Evolutionary conservation across 1,140 invertebrate genomes (phyloP), one percentile per base, ranked within the genome.

Genomic region (Drosophila ohnishii): DNA sequence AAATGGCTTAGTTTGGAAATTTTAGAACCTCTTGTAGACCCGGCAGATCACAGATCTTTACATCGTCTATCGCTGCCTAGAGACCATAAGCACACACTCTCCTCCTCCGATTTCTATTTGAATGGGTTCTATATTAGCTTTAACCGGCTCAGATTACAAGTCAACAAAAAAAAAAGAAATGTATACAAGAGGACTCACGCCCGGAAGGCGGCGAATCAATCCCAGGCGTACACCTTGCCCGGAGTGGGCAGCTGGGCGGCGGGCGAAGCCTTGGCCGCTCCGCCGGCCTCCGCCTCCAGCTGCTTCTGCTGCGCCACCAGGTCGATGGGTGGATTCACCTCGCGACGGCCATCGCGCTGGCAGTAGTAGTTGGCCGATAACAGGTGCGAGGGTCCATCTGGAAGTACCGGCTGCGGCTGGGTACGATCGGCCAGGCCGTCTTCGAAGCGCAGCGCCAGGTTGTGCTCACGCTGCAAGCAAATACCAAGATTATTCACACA

Each of bases 311-410:
- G 69, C 35, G 92, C 90, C 40, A 92, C 92, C 48, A 96, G 69
- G 60, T 95, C 92, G 39, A 93, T 75, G 11, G 96, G 96, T 13
- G 95, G 96, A 47, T 89, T 66, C 13, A 96, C 94, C 91, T 96
- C 94, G 60, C 95, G 92, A 67, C 97, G 94, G 0, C 91, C 95
- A 93, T 98, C 97, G 80, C 96, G 93, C 2, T 92, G 92, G 78
- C 93, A 96, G 82, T 98, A 98, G 86, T 97, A 97, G 90, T 97
- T 97, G 64, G 93, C 93, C 44, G 94, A 94, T 47, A 95, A 88
- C 62, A 94, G 94, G 90, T 96, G 95, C 53, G 94, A 92, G 3
- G 95, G 94, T 37, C 97, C 97, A 56, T 94, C 95, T 14, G 97
- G 96, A 32, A 98, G 77, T 47, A 94, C 82, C 39, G 97, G 96